phyloP scores from a whole-genome alignment of 2,797 vertebrate genomes.

The Trachops cirrhosus region DNA sequence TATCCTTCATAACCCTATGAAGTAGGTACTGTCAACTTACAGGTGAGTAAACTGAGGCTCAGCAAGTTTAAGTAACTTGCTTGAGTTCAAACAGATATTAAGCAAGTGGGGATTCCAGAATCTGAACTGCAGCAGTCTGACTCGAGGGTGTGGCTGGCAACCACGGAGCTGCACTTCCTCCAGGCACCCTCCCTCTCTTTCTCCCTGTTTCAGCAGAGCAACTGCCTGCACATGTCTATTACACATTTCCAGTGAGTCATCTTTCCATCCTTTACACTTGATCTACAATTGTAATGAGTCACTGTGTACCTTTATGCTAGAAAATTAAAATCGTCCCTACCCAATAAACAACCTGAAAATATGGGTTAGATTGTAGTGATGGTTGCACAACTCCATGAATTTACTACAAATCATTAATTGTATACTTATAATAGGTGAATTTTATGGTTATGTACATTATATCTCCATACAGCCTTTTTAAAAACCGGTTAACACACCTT shows the following conservation, averaged over 20 bases:
- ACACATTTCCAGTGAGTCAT: conserved; percentile 38
- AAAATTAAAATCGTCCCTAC: conserved; percentile 38
- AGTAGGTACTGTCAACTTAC: neutral
- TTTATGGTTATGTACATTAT: conserved; percentile 26
- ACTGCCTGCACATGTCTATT: neutral
- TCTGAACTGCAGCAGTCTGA: neutral
- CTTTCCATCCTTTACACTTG: neutral
- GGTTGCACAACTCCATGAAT: neutral
- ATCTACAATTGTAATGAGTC: neutral
- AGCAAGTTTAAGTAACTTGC: neutral
- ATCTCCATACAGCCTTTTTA: conserved; percentile 12
- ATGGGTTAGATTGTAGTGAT: neutral
- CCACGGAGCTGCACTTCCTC: neutral
- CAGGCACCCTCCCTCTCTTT: neutral
- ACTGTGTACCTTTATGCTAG: neutral
- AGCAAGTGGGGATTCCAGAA: neutral
- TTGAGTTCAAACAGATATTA: neutral
- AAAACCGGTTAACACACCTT: neutral
- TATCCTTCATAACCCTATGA: neutral
- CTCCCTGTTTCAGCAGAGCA: neutral
- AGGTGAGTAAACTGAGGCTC: neutral
- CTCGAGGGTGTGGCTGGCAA: neutral
- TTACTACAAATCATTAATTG: conserved; percentile 13
- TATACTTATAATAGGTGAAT: neutral
- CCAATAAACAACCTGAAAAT: neutral